phyloP scores from a whole-genome alignment of 2,797 vertebrate genomes.

The Neosilurus hyrtlii region DNA sequence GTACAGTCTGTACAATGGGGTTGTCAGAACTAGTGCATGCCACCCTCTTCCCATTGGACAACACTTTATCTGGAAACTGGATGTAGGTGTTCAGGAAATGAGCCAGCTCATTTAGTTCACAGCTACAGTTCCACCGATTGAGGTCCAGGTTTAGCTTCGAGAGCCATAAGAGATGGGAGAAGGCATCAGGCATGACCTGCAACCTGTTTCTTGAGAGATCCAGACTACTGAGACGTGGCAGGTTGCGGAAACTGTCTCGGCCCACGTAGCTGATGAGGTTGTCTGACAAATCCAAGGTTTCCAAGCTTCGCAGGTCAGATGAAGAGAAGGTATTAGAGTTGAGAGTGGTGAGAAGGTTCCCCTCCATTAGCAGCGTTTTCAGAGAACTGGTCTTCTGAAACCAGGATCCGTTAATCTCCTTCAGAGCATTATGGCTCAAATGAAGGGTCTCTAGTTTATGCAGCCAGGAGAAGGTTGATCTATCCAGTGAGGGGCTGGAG shows the following conservation, averaged over 20 bases:
- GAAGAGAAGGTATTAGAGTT: conserved; percentile 67
- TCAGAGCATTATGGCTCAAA: conserved; percentile 73
- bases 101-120: conserved; percentile 70
- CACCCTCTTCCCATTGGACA: conserved; percentile 68
- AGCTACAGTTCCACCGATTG: conserved; percentile 79
- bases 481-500: conserved; percentile 66
- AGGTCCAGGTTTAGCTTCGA: conserved; percentile 73
- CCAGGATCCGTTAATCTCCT: conserved; percentile 68
- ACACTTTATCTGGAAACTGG: conserved; percentile 65
- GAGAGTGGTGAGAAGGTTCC: conserved; percentile 74
- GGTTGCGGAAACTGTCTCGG: conserved; percentile 66
- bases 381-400: conserved; percentile 67
- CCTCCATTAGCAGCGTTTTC: conserved; percentile 71
- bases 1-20: conserved; percentile 62
- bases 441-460: conserved; percentile 67
- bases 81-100: conserved; percentile 71
- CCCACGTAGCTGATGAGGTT: conserved; percentile 74
- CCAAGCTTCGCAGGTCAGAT: conserved; percentile 66
- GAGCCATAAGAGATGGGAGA: conserved; percentile 73
- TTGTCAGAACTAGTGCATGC: conserved; percentile 65
- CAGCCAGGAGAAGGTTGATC: conserved; percentile 69
- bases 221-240: conserved; percentile 68
- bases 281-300: conserved; percentile 77
- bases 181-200: conserved; percentile 65
- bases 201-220: conserved; percentile 80